Evolutionary conservation across 2,113 vertebrate genomes (phyloP).

Genomic region (Athene cunicularia): DNA sequence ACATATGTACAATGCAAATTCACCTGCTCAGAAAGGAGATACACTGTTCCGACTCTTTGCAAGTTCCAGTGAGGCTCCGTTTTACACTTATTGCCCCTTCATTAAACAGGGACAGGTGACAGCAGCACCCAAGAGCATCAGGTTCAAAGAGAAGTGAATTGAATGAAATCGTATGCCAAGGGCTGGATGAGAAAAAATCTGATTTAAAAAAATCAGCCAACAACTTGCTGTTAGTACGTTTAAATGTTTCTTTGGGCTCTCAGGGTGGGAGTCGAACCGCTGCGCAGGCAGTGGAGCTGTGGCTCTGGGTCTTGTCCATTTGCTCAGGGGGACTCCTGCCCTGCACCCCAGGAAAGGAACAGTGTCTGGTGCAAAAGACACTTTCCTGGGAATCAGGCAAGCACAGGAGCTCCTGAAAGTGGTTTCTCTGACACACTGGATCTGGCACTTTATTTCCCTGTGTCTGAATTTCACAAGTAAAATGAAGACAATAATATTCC

Average conservation of each 20-base stretch:
- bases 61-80: background rate
- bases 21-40: background rate
- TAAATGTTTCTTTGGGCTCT: background rate
- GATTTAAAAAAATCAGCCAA: background rate
- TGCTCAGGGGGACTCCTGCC: background rate
- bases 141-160: background rate
- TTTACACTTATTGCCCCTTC: background rate
- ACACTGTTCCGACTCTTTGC: background rate
- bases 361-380: background rate
- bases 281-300: background rate
- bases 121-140: background rate
- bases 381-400: background rate
- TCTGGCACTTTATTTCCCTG: background rate
- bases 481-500: background rate
- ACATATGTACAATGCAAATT: background rate
- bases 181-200: background rate
- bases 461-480: background rate
- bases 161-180: background rate
- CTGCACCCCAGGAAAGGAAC: fast-evolving
- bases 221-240: background rate
- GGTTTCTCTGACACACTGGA: background rate
- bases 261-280: background rate
- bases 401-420: background rate
- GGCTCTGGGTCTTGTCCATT: background rate
- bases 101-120: background rate